Evolutionary conservation across 2,888 invertebrate genomes (phyloP).

Genomic region (Phlogophora meticulosa): DNA sequence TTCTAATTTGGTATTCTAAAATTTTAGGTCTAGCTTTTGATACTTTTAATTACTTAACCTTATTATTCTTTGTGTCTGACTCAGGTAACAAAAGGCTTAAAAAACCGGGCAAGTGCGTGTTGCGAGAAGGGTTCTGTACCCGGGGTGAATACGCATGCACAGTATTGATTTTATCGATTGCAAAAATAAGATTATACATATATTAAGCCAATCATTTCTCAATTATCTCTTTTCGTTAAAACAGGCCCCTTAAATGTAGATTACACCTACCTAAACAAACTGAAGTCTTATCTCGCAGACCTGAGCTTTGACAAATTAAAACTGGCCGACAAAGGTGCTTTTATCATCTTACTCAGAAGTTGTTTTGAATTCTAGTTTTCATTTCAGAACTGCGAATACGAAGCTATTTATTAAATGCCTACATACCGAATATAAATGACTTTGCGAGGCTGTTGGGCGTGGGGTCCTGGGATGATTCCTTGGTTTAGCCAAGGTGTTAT

Average conservation of each 20-base stretch:
- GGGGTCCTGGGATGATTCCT: too few species aligned
- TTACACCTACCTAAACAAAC: neutral
- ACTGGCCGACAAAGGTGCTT: slow-evolving; percentile 1
- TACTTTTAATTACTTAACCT: neutral
- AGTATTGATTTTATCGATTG: too few species aligned
- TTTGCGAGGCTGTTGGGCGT: neutral
- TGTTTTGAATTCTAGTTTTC: neutral
- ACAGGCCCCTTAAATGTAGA: neutral
- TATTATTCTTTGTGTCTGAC: neutral
- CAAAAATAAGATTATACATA: too few species aligned
- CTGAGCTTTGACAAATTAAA: slow-evolving; percentile 20
- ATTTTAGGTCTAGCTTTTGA: neutral
- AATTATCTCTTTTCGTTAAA: too few species aligned
- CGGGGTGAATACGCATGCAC: too few species aligned
- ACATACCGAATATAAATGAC: slow-evolving; percentile 4
- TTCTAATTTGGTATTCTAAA: neutral
- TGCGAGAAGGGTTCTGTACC: too few species aligned
- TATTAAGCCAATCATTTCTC: too few species aligned
- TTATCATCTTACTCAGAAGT: neutral
- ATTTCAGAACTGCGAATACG: slow-evolving; percentile 1
- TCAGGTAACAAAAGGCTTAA: too few species aligned
- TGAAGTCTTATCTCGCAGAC: neutral
- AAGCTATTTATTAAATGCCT: neutral
- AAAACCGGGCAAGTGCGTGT: too few species aligned
- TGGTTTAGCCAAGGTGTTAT: too few species aligned